These are phyloP conservation scores for Phyllotreta cruciferae DNA, from an alignment of 2,888 invertebrate genomes.

Conservation along the genomic window DNA sequence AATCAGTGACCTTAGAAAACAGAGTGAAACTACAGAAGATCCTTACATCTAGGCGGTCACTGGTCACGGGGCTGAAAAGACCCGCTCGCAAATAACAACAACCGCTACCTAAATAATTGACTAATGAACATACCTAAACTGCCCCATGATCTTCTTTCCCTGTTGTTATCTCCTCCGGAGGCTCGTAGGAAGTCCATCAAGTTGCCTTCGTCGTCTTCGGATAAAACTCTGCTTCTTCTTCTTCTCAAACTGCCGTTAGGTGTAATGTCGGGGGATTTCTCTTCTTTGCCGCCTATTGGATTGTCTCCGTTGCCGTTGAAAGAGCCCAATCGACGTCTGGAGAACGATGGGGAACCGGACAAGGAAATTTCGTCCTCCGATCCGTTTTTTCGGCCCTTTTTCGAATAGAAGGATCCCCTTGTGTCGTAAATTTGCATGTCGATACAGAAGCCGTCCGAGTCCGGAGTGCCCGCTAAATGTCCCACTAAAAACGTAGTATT, in stretches of 20 bases:
- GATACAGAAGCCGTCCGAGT: slow-evolving; percentile 75
- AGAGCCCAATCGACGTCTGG: slow-evolving; percentile 72
- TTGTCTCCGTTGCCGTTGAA: slow-evolving; percentile 62
- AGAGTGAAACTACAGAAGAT: too few relatives aligned
- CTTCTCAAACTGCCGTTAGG: slow-evolving; percentile 87
- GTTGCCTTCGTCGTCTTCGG: slow-evolving; percentile 83
- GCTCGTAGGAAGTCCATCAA: slow-evolving; percentile 85
- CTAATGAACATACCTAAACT: slow-evolving; percentile 70
- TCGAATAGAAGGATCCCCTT: slow-evolving; percentile 68
- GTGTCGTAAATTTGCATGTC: slow-evolving; percentile 82
- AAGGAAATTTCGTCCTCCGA: slow-evolving; percentile 70
- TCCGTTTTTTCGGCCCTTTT: slow-evolving; percentile 55
- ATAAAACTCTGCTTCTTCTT: slow-evolving; percentile 80
- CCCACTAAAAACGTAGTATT: slow-evolving; percentile 60
- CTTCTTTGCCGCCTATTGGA: slow-evolving; percentile 56
- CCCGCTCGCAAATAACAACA: too few relatives aligned
- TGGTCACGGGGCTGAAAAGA: too few relatives aligned
- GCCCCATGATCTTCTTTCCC: slow-evolving; percentile 84
- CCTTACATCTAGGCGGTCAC: too few relatives aligned
- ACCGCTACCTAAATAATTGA: neutral
- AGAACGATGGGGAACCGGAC: slow-evolving; percentile 72
- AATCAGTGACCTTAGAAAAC: too few relatives aligned
- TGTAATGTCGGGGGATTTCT: slow-evolving; percentile 78
- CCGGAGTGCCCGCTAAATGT: slow-evolving; percentile 74
- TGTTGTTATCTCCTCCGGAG: slow-evolving; percentile 75